Evolutionary conservation across 1,140 invertebrate genomes (phyloP).

Genomic region (Helicoverpa armigera): DNA sequence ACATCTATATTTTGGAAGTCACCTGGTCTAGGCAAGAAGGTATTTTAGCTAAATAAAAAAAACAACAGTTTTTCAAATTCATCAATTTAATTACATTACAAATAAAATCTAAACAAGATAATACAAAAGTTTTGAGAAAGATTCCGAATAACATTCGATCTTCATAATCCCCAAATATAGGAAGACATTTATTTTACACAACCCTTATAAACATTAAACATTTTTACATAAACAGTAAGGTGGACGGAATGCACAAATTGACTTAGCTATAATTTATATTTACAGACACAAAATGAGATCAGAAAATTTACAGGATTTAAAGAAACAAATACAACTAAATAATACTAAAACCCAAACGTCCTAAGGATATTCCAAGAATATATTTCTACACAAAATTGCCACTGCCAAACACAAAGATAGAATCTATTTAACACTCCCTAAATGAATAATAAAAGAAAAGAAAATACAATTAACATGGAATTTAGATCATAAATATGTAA

Average conservation of each 20-base stretch:
- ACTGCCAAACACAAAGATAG: conserved; percentile 22
- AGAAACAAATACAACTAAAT: conserved; percentile 59
- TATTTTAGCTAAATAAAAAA: neutral
- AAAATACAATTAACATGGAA: conserved; percentile 21
- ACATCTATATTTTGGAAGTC: too few species aligned
- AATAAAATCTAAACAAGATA: conserved; percentile 54
- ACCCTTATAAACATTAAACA: conserved; percentile 41
- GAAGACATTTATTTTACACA: conserved; percentile 47
- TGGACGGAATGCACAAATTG: conserved; percentile 69
- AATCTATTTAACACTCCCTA: conserved; percentile 11
- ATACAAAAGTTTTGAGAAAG: conserved; percentile 45
- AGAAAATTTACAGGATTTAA: conserved; percentile 73
- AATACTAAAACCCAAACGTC: conserved; percentile 63
- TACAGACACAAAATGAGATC: conserved; percentile 82
- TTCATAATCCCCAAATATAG: conserved; percentile 36
- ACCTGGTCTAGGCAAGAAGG: too few species aligned
- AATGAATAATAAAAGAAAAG: neutral
- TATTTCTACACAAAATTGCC: conserved; percentile 39
- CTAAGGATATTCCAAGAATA: conserved; percentile 50
- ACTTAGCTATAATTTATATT: conserved; percentile 75
- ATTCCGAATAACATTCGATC: conserved; percentile 24
- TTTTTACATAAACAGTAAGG: conserved; percentile 46
- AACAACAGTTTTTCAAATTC: conserved; percentile 14
- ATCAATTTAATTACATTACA: conserved; percentile 49
- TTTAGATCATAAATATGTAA: conserved; percentile 36